phyloP scores from a whole-genome alignment of 2,797 vertebrate genomes.

The Etheostoma perlongum region DNA sequence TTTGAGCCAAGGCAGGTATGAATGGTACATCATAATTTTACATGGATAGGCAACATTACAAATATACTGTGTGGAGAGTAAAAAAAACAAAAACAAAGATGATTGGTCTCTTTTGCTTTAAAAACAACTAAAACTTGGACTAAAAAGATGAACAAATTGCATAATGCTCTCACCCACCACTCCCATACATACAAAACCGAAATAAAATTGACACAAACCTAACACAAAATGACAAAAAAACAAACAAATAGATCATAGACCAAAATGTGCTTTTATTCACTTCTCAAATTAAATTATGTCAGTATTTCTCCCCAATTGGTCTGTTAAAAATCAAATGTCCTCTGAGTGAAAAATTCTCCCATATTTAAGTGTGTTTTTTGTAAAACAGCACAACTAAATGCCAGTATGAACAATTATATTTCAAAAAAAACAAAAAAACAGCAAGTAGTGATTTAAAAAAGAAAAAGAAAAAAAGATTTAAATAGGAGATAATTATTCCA shows the following conservation, averaged over 20 bases:
- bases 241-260: slow-evolving; percentile 51
- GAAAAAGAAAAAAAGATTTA: background rate
- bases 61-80: slow-evolving; percentile 74
- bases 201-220: slow-evolving; percentile 68
- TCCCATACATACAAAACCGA: slow-evolving; percentile 64
- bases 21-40: slow-evolving; percentile 81
- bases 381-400: slow-evolving; percentile 14
- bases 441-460: slow-evolving; percentile 22
- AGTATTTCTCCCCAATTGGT: slow-evolving; percentile 42
- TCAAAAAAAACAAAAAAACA: background rate
- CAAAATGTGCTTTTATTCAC: slow-evolving; percentile 77
- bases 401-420: slow-evolving; percentile 15
- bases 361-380: slow-evolving; percentile 9
- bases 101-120: slow-evolving; percentile 80
- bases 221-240: slow-evolving; percentile 47
- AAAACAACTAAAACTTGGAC: slow-evolving; percentile 79
- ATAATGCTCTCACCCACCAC: slow-evolving; percentile 80
- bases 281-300: slow-evolving; percentile 49
- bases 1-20: slow-evolving; percentile 87
- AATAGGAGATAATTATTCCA: slow-evolving; percentile 19
- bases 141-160: slow-evolving; percentile 81
- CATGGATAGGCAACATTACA: slow-evolving; percentile 84
- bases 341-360: slow-evolving; percentile 45
- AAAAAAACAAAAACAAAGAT: slow-evolving; percentile 55
- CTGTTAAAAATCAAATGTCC: slow-evolving; percentile 55